Evolutionary conservation across 2,113 vertebrate genomes (phyloP).

Genomic region (Pseudorectes ferrugineus): DNA sequence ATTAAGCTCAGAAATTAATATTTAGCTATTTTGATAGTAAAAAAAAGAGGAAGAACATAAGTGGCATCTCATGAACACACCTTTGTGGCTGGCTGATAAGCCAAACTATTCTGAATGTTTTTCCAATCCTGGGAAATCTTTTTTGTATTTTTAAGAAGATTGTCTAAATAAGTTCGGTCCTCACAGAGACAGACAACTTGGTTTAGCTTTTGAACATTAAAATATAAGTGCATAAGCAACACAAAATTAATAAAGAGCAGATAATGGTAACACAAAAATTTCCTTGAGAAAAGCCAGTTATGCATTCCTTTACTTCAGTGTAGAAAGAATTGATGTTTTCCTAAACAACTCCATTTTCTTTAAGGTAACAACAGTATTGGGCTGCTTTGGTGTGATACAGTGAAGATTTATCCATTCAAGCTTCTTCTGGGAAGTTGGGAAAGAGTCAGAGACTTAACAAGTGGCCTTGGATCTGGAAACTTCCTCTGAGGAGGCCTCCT

Average conservation of each 20-base stretch:
- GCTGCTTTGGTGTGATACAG: neutral
- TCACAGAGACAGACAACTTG: neutral
- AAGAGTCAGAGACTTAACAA: neutral
- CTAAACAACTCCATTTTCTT: neutral
- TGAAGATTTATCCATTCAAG: neutral
- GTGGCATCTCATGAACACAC: neutral
- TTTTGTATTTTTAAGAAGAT: neutral
- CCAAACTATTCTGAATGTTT: neutral
- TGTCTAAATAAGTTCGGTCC: neutral
- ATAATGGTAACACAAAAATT: neutral
- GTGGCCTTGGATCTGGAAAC: neutral
- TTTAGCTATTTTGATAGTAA: neutral
- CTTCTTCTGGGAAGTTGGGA: neutral
- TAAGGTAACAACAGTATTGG: neutral
- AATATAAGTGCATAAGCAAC: neutral
- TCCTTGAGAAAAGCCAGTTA: neutral
- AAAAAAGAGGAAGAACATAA: neutral
- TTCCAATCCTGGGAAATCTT: neutral
- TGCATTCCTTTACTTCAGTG: neutral
- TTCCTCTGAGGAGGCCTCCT: neutral
- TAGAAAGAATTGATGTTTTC: neutral
- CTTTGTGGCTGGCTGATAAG: neutral
- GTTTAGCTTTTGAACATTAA: neutral
- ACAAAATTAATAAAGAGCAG: neutral
- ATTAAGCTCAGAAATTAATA: neutral